Evolutionary conservation across 37 sponge, comb jelly and placozoan genomes (phyloP).

Genomic region (Petrosia ficiformis): DNA sequence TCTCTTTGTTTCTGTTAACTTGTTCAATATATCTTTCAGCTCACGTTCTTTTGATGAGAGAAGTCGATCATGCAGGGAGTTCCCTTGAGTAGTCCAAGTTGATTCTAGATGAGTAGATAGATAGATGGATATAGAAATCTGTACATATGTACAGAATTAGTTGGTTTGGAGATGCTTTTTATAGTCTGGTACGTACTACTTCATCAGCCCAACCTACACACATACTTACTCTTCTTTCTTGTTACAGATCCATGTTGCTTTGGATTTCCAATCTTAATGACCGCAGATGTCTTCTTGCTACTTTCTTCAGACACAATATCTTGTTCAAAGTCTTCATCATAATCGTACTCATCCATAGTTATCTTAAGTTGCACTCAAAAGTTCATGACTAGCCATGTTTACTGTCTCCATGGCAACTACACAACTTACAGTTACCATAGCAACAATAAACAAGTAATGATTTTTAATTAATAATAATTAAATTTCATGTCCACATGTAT

Average conservation of each 20-base stretch:
- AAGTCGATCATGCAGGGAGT: background rate
- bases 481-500: no score
- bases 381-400: background rate
- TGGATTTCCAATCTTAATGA: no score
- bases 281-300: background rate
- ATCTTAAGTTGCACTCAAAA: no score
- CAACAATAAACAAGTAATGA: background rate
- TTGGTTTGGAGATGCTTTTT: background rate
- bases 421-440: background rate
- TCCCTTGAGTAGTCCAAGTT: background rate
- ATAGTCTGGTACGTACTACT: background rate
- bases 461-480: background rate
- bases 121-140: no score
- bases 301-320: background rate
- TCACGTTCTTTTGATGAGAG: constrained; percentile 1
- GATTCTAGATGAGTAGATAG: no score
- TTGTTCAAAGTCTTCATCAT: background rate
- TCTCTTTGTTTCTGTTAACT: background rate
- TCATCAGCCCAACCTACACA: no score
- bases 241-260: no score
- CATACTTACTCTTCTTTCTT: no score
- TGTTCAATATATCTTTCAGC: background rate
- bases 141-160: no score
- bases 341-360: background rate
- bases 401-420: background rate